phyloP scores from a whole-genome alignment of 2,888 invertebrate genomes.

The Andrena hattorfiana region DNA sequence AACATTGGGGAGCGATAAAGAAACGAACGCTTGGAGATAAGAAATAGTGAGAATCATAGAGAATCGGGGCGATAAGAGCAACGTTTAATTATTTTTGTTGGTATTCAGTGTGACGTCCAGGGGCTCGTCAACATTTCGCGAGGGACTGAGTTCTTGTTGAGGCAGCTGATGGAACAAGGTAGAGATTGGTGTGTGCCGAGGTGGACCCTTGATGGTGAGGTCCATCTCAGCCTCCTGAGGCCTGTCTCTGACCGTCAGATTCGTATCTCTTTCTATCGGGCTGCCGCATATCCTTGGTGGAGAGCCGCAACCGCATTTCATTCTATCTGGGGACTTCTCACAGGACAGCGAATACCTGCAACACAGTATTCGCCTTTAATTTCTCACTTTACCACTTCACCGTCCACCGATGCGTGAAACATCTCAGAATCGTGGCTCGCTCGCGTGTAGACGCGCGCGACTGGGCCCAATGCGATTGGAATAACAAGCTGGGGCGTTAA shows the following conservation, averaged over 20 bases:
- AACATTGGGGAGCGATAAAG: not conserved
- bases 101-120: conserved; percentile 82
- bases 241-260: conserved; percentile 61
- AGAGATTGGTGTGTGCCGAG: conserved; percentile 73
- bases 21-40: not conserved
- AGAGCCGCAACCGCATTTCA: conserved; percentile 81
- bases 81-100: conserved; percentile 76
- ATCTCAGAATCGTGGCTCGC: no score
- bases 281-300: conserved; percentile 76
- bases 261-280: conserved; percentile 64
- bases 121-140: conserved; percentile 80
- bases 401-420: not conserved
- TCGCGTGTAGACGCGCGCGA: no score
- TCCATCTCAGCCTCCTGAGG: conserved; percentile 83
- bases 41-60: not conserved
- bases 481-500: conserved; percentile 10
- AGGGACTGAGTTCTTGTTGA: conserved; percentile 76
- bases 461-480: not conserved
- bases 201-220: conserved; percentile 81
- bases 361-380: conserved; percentile 8
- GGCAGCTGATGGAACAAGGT: conserved; percentile 78
- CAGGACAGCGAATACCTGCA: conserved; percentile 78
- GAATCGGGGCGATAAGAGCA: not conserved
- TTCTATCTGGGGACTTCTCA: conserved; percentile 80
- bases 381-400: not conserved